Evolutionary conservation across 1,140 invertebrate species (phyloP).

Genomic region (Ladona fulva): DNA sequence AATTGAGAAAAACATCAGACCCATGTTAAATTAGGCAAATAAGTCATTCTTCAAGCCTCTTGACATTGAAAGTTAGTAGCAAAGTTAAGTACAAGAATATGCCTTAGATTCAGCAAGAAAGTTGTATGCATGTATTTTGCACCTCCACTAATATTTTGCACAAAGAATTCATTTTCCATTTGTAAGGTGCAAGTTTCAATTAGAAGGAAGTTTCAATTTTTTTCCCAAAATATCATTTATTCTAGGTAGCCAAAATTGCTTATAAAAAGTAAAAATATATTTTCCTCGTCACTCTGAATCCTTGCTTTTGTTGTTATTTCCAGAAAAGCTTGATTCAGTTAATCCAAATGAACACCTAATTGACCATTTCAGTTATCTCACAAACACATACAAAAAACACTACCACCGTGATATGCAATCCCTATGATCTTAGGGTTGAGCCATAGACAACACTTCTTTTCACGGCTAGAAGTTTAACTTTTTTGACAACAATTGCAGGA

Average conservation of each 20-base stretch:
- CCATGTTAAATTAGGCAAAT: not conserved
- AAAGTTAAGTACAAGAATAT: constrained; percentile 7
- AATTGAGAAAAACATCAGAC: not conserved
- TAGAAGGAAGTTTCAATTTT: not conserved
- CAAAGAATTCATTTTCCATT: not conserved
- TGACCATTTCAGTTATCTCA: not conserved
- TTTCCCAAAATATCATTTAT: not conserved
- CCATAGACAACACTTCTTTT: not conserved
- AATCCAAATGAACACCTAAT: constrained; percentile 10
- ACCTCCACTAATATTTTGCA: not conserved
- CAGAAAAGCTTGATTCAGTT: not conserved
- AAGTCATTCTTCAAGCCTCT: not conserved
- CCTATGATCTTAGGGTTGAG: not conserved
- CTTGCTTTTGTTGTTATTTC: not conserved
- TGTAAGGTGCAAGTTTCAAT: not conserved
- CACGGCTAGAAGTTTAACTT: not conserved
- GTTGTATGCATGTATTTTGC: not conserved
- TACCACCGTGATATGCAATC: constrained; percentile 4
- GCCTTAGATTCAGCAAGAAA: not conserved
- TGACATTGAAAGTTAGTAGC: not conserved
- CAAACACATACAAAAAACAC: not conserved
- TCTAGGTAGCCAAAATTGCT: constrained; percentile 9
- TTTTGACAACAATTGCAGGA: not conserved
- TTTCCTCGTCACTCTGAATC: not conserved
- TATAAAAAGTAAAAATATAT: constrained; percentile 11